phyloP scores from a whole-genome alignment of 2,888 invertebrate species.

The Galeopsomyia nigrocyanea region DNA sequence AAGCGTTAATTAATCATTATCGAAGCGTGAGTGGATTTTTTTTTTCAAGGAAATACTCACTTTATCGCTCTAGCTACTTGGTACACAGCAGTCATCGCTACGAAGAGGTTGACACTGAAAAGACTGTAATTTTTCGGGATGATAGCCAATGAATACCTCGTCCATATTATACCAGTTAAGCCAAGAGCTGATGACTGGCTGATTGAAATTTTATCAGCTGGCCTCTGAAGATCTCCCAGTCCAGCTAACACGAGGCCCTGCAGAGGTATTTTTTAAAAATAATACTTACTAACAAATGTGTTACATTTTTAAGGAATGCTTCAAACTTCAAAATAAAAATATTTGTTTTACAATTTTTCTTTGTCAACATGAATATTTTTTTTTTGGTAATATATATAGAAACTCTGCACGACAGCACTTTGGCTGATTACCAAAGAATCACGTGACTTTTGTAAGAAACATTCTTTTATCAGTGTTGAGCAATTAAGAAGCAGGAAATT shows the following conservation, averaged over 20 bases:
- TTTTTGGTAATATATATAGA: constrained; percentile 7
- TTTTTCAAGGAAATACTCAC: constrained; percentile 57
- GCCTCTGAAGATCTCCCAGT: constrained; percentile 88
- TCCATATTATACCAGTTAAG: constrained; percentile 94
- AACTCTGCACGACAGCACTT: constrained; percentile 7
- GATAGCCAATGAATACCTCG: constrained; percentile 95
- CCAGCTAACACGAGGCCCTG: constrained; percentile 90
- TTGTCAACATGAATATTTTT: no score
- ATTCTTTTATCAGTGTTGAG: constrained; percentile 15
- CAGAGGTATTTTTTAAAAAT: constrained; percentile 41
- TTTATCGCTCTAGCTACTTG: constrained; percentile 83
- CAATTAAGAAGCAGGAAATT: constrained; percentile 65
- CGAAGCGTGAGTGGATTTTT: no score
- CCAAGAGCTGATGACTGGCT: constrained; percentile 86
- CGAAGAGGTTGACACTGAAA: constrained; percentile 96
- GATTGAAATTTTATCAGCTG: constrained; percentile 89
- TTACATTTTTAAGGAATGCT: no score
- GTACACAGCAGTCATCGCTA: constrained; percentile 88
- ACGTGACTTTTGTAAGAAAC: constrained; percentile 15
- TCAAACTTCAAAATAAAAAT: constrained; percentile 30
- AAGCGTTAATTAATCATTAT: no score
- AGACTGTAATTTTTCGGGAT: constrained; percentile 96
- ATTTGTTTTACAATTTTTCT: background rate
- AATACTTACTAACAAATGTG: no score
- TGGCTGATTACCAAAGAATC: constrained; percentile 19